A percentile compares a stretch with the other conserved stretches of the same genome.
Evolutionary conservation across 2,888 invertebrate genomes (phyloP).

Genomic region (Pollenia angustigena): DNA sequence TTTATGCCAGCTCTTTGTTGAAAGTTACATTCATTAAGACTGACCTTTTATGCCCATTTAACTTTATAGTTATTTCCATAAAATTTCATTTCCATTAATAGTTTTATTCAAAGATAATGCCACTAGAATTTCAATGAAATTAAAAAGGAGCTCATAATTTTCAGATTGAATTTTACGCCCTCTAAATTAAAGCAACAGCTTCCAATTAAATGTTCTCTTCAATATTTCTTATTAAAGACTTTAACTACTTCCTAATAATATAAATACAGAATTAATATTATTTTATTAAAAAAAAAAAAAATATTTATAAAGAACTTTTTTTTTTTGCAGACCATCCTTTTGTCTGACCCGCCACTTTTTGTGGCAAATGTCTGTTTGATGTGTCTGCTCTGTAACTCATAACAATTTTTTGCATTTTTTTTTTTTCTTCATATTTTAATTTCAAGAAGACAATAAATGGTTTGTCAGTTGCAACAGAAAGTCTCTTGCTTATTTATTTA

Average conservation of each 20-base stretch:
- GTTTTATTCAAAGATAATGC: not conserved
- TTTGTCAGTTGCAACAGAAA: constrained; percentile 59
- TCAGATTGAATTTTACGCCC: constrained; percentile 45
- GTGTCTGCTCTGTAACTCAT: constrained; percentile 64
- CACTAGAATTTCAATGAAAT: not conserved
- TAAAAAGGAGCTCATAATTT: constrained; percentile 29
- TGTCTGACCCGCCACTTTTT: constrained; percentile 12
- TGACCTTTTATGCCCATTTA: too few species aligned
- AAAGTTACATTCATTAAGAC: too few species aligned
- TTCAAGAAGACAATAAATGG: constrained; percentile 45
- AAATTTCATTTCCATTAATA: not conserved
- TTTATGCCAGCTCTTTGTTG: too few species aligned
- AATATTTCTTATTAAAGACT: constrained; percentile 12
- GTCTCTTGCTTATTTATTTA: not conserved
- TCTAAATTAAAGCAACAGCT: constrained; percentile 22
- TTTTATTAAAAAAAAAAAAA: constrained; percentile 17
- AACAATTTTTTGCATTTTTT: constrained; percentile 46
- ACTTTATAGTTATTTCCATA: too few species aligned
- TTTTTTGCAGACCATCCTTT: not conserved
- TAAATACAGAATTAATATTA: constrained; percentile 30
- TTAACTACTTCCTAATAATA: constrained; percentile 45
- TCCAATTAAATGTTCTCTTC: not conserved
- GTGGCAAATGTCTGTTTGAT: constrained; percentile 53
- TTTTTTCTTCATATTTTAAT: constrained; percentile 13
- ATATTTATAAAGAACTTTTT: not conserved